A percentile compares a stretch with the other conserved stretches of the same genome.
phyloP scores from a whole-genome alignment of 1,140 invertebrate genomes.

The Stegodyphus mimosarum region DNA sequence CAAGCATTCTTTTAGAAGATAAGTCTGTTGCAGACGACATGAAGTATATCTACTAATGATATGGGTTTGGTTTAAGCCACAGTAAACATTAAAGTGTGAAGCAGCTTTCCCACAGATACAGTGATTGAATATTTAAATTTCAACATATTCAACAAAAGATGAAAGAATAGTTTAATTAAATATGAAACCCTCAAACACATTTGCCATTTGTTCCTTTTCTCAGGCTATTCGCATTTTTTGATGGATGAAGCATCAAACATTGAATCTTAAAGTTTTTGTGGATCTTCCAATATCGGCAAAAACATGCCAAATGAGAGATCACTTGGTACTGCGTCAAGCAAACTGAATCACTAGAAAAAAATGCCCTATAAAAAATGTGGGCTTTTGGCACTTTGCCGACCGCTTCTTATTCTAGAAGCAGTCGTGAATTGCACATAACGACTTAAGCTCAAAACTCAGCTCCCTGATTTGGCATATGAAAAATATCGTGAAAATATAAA shows the following conservation, averaged over 20 bases:
- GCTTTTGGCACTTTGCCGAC: constrained; percentile 33
- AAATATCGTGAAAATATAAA: constrained; percentile 28
- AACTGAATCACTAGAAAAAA: constrained; percentile 17
- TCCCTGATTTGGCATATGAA: constrained; percentile 20
- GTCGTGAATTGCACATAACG: constrained; percentile 35
- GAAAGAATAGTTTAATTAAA: too few relatives aligned
- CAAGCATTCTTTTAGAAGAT: too few relatives aligned
- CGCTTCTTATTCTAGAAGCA: neutral
- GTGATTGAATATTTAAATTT: too few relatives aligned
- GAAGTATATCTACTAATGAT: too few relatives aligned
- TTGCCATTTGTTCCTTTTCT: constrained; percentile 21
- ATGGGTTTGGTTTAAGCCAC: too few relatives aligned
- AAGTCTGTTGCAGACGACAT: too few relatives aligned
- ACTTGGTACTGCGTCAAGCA: constrained; percentile 13
- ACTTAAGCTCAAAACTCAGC: constrained; percentile 19
- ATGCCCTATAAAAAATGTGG: constrained; percentile 11
- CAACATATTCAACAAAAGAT: too few relatives aligned
- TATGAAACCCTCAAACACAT: neutral
- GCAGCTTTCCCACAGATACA: too few relatives aligned
- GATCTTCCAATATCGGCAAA: constrained; percentile 34
- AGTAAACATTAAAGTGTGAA: too few relatives aligned
- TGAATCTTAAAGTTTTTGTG: constrained; percentile 39
- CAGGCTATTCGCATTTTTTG: constrained; percentile 30
- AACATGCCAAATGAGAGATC: constrained; percentile 41
- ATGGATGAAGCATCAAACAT: constrained; percentile 33